These are phyloP conservation scores for Ernsta delagoae DNA, from an alignment of 2,888 invertebrate genomes.

Conservation along the genomic window DNA sequence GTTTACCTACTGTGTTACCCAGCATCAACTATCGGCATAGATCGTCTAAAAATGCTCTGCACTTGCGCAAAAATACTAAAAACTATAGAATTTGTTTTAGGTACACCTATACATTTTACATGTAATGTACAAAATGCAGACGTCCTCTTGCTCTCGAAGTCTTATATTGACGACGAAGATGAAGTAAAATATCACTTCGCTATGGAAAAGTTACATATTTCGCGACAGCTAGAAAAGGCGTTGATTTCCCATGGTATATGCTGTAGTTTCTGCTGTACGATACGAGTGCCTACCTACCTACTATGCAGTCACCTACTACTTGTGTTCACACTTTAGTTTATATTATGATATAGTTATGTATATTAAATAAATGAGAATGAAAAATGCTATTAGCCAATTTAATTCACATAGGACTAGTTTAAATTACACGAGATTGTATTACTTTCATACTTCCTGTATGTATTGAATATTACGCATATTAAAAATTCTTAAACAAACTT, in stretches of 20 bases:
- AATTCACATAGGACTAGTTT: neutral
- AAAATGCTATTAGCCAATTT: neutral
- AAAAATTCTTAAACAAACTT: too few relatives aligned
- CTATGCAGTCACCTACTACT: conserved; percentile 36
- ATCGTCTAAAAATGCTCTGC: neutral
- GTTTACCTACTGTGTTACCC: neutral
- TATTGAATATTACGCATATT: too few relatives aligned
- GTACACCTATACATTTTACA: neutral
- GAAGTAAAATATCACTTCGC: conserved; percentile 8
- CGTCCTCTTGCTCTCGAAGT: neutral
- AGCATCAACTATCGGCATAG: neutral
- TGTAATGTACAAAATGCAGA: neutral
- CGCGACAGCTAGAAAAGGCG: conserved; percentile 49
- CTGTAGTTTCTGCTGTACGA: conserved; percentile 54
- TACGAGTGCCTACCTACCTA: too few relatives aligned
- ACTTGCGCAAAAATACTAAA: neutral
- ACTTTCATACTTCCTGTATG: too few relatives aligned
- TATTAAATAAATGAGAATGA: too few relatives aligned
- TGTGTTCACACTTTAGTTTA: neutral
- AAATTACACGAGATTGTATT: too few relatives aligned
- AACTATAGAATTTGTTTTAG: neutral
- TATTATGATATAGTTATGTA: too few relatives aligned
- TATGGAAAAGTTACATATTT: conserved; percentile 18
- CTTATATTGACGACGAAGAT: neutral
- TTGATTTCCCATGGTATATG: conserved; percentile 77